These are phyloP conservation scores for Epizoanthus rinbou DNA, from an alignment of 92 coral and sea anemone species.

Conservation along the genomic window DNA sequence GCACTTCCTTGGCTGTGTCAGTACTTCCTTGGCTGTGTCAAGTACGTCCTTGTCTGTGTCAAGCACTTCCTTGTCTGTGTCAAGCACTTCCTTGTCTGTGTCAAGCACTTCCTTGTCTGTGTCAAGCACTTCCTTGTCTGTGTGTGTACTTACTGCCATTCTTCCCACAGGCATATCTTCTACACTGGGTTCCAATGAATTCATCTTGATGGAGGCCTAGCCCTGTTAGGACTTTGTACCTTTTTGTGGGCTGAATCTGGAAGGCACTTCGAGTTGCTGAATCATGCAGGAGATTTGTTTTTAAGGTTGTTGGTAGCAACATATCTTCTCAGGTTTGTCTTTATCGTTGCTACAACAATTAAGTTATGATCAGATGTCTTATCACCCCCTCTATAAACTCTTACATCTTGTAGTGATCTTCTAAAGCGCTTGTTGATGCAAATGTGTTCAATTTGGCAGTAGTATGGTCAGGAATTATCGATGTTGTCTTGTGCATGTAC, in stretches of 20 bases:
- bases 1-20: not conserved
- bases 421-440: slow-evolving; percentile 9
- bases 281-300: slow-evolving; percentile 3
- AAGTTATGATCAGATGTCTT: slow-evolving; percentile 31
- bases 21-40: no score
- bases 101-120: no score
- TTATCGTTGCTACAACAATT: not conserved
- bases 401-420: slow-evolving; percentile 13
- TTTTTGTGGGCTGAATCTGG: slow-evolving; percentile 2
- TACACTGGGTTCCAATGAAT: not conserved
- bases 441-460: slow-evolving; percentile 35
- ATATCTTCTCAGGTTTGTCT: no score
- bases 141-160: not conserved
- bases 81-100: no score
- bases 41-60: no score
- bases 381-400: slow-evolving; percentile 33
- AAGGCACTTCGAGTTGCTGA: not conserved
- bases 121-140: no score
- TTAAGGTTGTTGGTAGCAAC: not conserved
- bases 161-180: not conserved
- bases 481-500: no score
- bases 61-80: no score
- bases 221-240: not conserved
- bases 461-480: not conserved
- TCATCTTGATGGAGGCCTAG: slow-evolving; percentile 22